phyloP scores from a whole-genome alignment of 2,113 vertebrate genomes.

The Nycticebus coucang region DNA sequence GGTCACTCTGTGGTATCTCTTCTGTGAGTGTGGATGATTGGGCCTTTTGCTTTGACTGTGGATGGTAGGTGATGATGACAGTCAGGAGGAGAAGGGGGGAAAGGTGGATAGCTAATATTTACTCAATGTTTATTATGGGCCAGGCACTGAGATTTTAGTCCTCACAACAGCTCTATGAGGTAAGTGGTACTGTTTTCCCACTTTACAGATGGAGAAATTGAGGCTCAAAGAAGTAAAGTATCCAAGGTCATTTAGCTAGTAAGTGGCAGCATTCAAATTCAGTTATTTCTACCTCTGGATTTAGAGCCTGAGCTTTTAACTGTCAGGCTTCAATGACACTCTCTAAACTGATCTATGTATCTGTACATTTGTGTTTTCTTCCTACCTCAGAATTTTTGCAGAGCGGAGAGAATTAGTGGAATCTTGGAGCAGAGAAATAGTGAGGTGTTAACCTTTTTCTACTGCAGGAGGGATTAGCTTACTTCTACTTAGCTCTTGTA shows the following conservation, averaged over 20 bases:
- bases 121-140: neutral
- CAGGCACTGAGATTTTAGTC: neutral
- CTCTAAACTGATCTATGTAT: neutral
- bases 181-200: no score
- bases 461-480: neutral
- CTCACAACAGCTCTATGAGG: neutral
- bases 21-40: neutral
- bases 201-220: neutral
- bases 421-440: no score
- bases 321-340: neutral
- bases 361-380: neutral
- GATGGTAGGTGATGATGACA: neutral
- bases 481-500: neutral
- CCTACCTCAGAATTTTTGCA: neutral
- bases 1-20: neutral
- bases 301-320: neutral
- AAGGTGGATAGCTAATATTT: neutral
- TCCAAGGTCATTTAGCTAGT: neutral
- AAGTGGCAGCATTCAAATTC: neutral
- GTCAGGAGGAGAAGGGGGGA: neutral
- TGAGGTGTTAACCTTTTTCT: neutral
- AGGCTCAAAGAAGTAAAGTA: neutral
- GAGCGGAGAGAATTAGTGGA: no score
- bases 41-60: neutral
- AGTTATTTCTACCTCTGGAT: neutral